Base-by-base conservation (phyloP, 2,113 vertebrate species). In the Microtus richardsoni region DNA sequence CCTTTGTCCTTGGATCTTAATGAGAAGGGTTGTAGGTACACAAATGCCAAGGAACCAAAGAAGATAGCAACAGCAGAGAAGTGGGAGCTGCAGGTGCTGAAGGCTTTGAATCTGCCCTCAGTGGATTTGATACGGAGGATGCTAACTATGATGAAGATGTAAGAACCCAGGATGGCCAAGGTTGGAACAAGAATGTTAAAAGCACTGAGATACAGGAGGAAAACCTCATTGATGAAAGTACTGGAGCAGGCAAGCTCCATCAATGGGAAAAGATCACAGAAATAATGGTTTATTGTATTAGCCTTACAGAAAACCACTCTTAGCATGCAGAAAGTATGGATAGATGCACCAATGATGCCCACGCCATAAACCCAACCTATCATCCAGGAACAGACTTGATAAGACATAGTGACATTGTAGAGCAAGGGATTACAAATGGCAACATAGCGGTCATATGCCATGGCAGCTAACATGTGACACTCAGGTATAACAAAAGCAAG, bases 261-360 rank as follows among this genome's bases (percentile, higher is more conserved):
- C 54, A 83, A 28, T 39, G 79, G 79, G 22, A 83, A 83, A 60
- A 83, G 79, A 60, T 83, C 79, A 83, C 79, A 83, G 36, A 68
- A 52, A 26, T 91, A 80, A 39, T 91, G 89, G 24, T 91, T 79
- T 28, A 91, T 54, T 80, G 79, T 22, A 85, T 85, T 66, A 33
- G 41, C 52, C 30, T 93, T 80, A 71, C 86, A 93, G 74, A 94
- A 91, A 4, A 52, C 2, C 13, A 91, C 33, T 85, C 83, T 60
- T 60, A 60, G 54, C 54, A 83, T 83, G 54, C 79, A 83, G 12
- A 60, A 12, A 41, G 54, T 83, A 60, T 83, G 79, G 58, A 83
- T 36, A 26, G 36, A 54, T 28, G 79, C 79, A 39, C 79, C 36
- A 6, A 83, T 41, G 0, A 60, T 4, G 22, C 79, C 79, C 54